These are phyloP conservation scores for Polyploca ridens DNA, from an alignment of 2,888 invertebrate species.

Conservation along the genomic window DNA sequence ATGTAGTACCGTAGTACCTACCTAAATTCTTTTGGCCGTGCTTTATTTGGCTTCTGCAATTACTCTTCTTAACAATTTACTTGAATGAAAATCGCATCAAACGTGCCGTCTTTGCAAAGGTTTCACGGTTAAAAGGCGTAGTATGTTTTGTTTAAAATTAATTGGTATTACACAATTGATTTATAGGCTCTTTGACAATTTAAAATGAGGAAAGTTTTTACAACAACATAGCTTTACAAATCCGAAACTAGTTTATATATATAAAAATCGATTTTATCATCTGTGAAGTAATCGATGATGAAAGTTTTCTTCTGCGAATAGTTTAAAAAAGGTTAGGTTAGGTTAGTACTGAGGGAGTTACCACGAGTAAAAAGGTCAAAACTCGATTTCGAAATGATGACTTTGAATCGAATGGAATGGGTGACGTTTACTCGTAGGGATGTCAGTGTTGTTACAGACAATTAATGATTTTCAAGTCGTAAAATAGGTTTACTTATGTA, in stretches of 20 bases:
- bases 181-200: not conserved
- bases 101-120: too few relatives aligned
- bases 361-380: slow-evolving; percentile 9
- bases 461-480: too few relatives aligned
- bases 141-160: too few relatives aligned
- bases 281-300: not conserved
- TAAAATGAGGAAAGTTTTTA: not conserved
- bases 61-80: too few relatives aligned
- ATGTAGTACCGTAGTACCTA: too few relatives aligned
- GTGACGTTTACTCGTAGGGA: not conserved
- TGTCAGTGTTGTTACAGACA: not conserved
- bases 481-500: too few relatives aligned
- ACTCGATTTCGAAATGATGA: slow-evolving; percentile 10
- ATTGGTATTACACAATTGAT: not conserved
- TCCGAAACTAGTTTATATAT: not conserved
- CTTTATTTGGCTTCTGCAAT: too few relatives aligned
- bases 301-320: not conserved
- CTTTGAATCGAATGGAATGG: not conserved
- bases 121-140: too few relatives aligned
- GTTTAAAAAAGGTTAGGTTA: slow-evolving; percentile 4
- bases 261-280: not conserved
- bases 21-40: too few relatives aligned
- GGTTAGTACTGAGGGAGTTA: too few relatives aligned
- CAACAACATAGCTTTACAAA: not conserved
- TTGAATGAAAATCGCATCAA: too few relatives aligned